Evolutionary conservation across 2,797 vertebrate species (phyloP), one percentile per base, ranked within the genome.

Genomic region (Anguilla pacifica): DNA sequence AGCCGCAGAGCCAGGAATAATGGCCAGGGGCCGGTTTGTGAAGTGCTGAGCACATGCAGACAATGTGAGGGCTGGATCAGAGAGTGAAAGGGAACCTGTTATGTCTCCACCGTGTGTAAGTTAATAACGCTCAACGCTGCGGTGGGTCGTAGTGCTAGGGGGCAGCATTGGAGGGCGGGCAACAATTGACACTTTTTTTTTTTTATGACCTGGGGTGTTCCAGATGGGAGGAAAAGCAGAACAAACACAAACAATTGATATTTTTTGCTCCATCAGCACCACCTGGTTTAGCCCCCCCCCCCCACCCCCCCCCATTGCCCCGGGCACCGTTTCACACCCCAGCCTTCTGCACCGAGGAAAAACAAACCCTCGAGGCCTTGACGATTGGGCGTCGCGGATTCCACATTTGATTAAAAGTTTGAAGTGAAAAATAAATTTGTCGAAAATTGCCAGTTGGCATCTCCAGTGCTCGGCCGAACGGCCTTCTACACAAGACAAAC

Each of bases 31-130:
- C 43, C 61, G 19, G 79, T 4, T 10, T 59, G 17, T 28, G 35
- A 83, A 64, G 6, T 81, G 57, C 43, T 84, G 79, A 46, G 2
- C 19, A 28, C 81, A 35, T 35, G 35, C 35, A 90, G 86, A 88
- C 90, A 88, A 86, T 57, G 82, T 57, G 39, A 86, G 86, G 86
- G 84, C 43, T 49, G 85, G 82, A 53, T 87, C 85, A 83, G 57
- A 6, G 49, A 35, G 28, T 61, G 88, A 84, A 90, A 87, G 86
- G 85, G 82, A 87, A 61, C 57, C 82, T 43, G 61, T 84, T 87
- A 81, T 87, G 84, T 59, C 19, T 43, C 15, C 43, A 79, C 28
- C 46, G 83, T 59, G n/a, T 57, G 19, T 57, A 57, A 43, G 19
- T 6, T 25, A 81, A 43, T 7, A 81, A 81, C 49, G 6, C 77